Evolutionary conservation across 2,113 vertebrate species (phyloP).

Genomic region (Litocranius walleri): DNA sequence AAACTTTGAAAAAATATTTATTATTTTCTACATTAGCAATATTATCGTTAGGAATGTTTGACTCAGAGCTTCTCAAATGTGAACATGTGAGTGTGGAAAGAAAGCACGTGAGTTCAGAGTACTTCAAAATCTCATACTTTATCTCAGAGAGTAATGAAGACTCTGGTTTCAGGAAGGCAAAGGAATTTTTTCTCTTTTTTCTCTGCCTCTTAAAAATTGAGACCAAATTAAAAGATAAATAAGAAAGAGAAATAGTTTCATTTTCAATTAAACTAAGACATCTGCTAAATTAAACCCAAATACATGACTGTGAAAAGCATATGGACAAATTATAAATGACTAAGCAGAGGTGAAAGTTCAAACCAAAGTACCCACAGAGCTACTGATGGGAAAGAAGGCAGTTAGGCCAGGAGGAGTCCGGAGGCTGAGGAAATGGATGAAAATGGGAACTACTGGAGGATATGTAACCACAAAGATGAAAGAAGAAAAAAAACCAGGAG

Average conservation of each 20-base stretch:
- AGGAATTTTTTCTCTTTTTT: background rate
- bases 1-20: background rate
- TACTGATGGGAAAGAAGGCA: background rate
- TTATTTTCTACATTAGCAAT: background rate
- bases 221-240: background rate
- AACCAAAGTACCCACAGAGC: background rate
- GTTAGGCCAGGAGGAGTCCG: background rate
- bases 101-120: background rate
- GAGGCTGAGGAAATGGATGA: background rate
- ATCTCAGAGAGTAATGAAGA: constrained; percentile 11
- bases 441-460: background rate
- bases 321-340: background rate
- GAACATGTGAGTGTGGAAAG: background rate
- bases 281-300: background rate
- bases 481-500: background rate
- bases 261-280: constrained; percentile 20
- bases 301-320: background rate
- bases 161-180: background rate
- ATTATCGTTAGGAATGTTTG: constrained; percentile 15
- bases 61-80: background rate
- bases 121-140: background rate
- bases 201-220: background rate
- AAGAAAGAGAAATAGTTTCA: background rate
- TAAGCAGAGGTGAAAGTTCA: constrained; percentile 1
- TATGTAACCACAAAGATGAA: background rate